Base-by-base conservation (phyloP, 37 sponge, comb jelly and placozoan species). In the Aplysina aerophoba region DNA sequence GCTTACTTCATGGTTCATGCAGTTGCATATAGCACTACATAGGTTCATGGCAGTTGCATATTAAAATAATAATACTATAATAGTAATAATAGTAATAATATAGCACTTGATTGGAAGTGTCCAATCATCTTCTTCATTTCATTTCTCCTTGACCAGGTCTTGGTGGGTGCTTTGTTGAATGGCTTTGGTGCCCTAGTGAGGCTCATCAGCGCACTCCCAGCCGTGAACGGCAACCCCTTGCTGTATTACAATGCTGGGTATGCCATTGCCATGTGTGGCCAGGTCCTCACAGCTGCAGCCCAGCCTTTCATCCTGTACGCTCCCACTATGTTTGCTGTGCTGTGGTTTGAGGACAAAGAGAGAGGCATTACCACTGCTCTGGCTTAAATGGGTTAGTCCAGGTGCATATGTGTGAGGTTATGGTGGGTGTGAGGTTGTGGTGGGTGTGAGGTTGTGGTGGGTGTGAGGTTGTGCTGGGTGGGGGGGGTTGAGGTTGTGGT, bases 291-390 rank as follows among this genome's bases (percentile, higher is more conserved):
- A 19, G 96, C 95, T 28, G 22, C 55, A 27, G 94, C 96, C 34
- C 96, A 96, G 86, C 94, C 96, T 12, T 96, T 93, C 62, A 44
- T 81, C 6, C 87, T 93, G 27, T 91, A 83, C 55, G 72, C 94
- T 15, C 96, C 96, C 53, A 91, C 96, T 59, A 96, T 90, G 41
- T 75, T 96, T 12, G 94, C 96, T 8, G 30, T 91, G 16, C 64
- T 96, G 64, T 96, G 96, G 96, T 96, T 96, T 83, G 87, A 87
- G 22, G 75, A 80, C 14, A 85, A 93, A 22, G 90, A 96, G 85
- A 84, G 96, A 84, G 87, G 92, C 25, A 59, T 87, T 16, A 60
- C 84, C 19, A 91, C 88, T 22, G 74, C 56, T 28, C 21, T 91
- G 16, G 67, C 87, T 12, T 85, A 87, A 15, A 71, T 94, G 60